phyloP scores from a whole-genome alignment of 2,888 invertebrate genomes.

The Caenorhabditis sp. region DNA sequence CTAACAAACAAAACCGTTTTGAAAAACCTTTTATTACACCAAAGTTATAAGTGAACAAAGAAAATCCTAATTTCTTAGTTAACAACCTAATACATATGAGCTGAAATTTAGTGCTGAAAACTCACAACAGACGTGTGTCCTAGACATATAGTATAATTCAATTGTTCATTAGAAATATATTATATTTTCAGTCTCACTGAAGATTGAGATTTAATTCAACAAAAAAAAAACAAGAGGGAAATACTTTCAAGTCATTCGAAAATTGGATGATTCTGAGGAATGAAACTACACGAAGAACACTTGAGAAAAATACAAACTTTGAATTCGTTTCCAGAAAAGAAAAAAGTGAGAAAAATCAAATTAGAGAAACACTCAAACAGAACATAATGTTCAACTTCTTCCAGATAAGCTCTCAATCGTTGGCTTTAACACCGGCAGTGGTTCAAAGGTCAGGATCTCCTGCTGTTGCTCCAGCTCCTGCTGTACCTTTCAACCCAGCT shows the following conservation, averaged over 20 bases:
- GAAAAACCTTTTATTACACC: too few relatives aligned
- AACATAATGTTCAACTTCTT: background rate
- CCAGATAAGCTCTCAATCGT: constrained; percentile 12
- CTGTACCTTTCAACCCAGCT: constrained; percentile 17
- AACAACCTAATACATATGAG: too few relatives aligned
- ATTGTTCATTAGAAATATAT: too few relatives aligned
- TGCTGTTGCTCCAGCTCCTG: too few relatives aligned
- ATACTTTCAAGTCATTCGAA: background rate
- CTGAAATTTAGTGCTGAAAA: too few relatives aligned
- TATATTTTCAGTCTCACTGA: too few relatives aligned
- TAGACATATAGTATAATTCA: too few relatives aligned
- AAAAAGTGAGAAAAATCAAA: background rate
- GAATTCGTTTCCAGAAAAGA: background rate
- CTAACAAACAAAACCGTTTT: too few relatives aligned
- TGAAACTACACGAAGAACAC: background rate
- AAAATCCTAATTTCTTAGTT: too few relatives aligned
- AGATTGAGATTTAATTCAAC: too few relatives aligned
- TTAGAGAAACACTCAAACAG: background rate
- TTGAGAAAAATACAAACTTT: background rate
- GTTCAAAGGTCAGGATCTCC: background rate
- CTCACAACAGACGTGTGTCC: too few relatives aligned
- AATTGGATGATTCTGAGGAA: background rate
- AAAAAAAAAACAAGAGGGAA: background rate
- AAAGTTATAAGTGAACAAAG: too few relatives aligned
- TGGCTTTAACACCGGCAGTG: background rate